A percentile compares a stretch with the other conserved stretches of the same genome.
phyloP scores from a whole-genome alignment of 37 sponge, comb jelly and placozoan genomes.

The Halichondria panicea region DNA sequence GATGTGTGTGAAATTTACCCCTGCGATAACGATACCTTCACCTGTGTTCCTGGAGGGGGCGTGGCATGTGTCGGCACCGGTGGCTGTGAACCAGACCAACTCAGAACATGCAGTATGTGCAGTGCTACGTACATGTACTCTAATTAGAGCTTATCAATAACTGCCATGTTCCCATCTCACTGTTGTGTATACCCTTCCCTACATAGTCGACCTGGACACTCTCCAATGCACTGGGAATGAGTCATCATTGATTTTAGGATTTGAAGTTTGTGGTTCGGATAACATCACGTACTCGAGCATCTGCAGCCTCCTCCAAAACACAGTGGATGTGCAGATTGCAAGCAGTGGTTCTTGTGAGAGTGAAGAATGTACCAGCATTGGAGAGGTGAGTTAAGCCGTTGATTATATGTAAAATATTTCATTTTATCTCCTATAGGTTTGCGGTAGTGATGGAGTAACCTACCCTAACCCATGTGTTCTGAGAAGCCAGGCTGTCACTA shows the following conservation, averaged over 20 bases:
- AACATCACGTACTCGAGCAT: slow-evolving; percentile 28
- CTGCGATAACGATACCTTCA: slow-evolving; percentile 7
- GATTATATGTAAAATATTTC: too few relatives aligned
- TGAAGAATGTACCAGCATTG: too few relatives aligned
- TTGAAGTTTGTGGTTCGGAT: slow-evolving; percentile 43
- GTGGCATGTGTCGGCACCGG: slow-evolving; percentile 28
- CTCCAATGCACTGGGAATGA: neutral
- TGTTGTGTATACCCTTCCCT: too few relatives aligned
- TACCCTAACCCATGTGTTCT: slow-evolving; percentile 30
- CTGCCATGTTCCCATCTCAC: too few relatives aligned
- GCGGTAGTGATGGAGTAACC: slow-evolving; percentile 57
- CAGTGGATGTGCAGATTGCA: slow-evolving; percentile 8
- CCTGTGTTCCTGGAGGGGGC: slow-evolving; percentile 13
- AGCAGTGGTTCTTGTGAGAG: slow-evolving; percentile 33
- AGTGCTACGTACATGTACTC: neutral
- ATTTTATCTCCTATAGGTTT: slow-evolving; percentile 29
- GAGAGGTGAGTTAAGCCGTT: slow-evolving; percentile 23
- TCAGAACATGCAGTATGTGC: slow-evolving; percentile 50
- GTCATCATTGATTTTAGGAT: too few relatives aligned
- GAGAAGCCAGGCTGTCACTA: slow-evolving; percentile 6
- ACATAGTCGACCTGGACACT: neutral
- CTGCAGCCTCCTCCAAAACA: slow-evolving; percentile 33
- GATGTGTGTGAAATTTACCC: slow-evolving; percentile 39
- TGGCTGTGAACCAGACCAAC: slow-evolving; percentile 29
- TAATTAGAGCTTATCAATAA: neutral